phyloP scores from a whole-genome alignment of 1,140 invertebrate genomes.

The Campoletis sonorensis region DNA sequence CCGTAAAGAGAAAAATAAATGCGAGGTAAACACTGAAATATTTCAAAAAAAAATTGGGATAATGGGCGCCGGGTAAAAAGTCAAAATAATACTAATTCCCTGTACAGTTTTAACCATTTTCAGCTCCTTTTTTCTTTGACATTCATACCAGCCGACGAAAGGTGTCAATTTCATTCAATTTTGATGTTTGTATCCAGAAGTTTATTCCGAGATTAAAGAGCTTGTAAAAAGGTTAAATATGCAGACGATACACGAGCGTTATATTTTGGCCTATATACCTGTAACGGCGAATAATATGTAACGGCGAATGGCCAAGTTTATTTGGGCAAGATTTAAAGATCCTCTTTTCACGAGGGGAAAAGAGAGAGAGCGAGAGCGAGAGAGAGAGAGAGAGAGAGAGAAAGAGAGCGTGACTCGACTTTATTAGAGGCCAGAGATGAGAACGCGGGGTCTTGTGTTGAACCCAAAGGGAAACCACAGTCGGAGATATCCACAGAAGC shows the following conservation, averaged over 20 bases:
- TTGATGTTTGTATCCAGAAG: too few species aligned
- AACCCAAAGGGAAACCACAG: slow-evolving; percentile 21
- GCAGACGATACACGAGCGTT: too few species aligned
- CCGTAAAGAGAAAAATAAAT: background rate
- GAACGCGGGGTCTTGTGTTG: background rate
- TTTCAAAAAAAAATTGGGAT: background rate
- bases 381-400: slow-evolving; percentile 50
- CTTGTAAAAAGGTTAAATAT: too few species aligned
- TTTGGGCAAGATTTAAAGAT: slow-evolving; percentile 69
- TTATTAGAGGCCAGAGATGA: slow-evolving; percentile 60
- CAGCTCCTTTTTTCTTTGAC: too few species aligned
- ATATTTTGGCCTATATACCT: too few species aligned
- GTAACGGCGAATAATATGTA: background rate
- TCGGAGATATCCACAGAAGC: background rate
- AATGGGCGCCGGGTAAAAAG: background rate
- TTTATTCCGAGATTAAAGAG: too few species aligned
- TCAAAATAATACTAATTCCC: too few species aligned
- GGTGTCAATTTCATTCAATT: too few species aligned
- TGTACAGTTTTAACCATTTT: too few species aligned
- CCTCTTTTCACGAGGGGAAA: slow-evolving; percentile 47
- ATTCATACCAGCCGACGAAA: background rate
- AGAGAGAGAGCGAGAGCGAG: slow-evolving; percentile 55
- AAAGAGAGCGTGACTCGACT: slow-evolving; percentile 65
- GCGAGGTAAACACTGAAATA: background rate
- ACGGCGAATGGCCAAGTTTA: slow-evolving; percentile 52